Base-by-base conservation (phyloP, 2,888 invertebrate species). In the Polyploca ridens region DNA sequence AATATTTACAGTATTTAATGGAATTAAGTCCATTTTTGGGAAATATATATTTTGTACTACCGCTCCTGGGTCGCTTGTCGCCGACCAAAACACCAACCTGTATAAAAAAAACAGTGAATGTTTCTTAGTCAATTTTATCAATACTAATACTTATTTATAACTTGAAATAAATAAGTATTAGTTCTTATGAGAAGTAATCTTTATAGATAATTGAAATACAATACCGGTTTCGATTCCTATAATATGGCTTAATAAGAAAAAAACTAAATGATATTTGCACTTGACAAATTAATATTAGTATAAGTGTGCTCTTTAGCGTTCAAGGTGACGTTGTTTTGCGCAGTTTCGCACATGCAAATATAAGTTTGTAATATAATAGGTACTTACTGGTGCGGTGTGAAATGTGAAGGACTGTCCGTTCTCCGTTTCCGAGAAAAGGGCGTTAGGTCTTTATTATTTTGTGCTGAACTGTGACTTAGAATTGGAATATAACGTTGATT, bases 381-480 rank as follows among this genome's bases (percentile, higher is more conserved):
- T 46, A 46, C n/a, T n/a, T 46, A 46, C n/a, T 38, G 14, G n/a
- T 11, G 2, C 19, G 11, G 61, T 27, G 27, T 61, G 41, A 27
- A 61, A 61, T 61, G 41, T 61, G 61, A 61, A 61, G 61, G 61
- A 19, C 41, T 19, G 19, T 5, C 46, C 46, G 61, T 44, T 61
- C 41, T 16, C 60, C 5, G 61, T 44, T 61, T 61, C 61, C 61
- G 11, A 61, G 61, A 41, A 61, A 61, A 61, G 61, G 61, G 61
- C 13, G 41, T 61, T 41, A 38, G 16, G 3, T 38, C 38, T 0
- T 38, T 41, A 8, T 58, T 63, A 46, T 44, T 16, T 57, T 57
- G 38, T 58, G 58, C 41, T 63, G 13, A 38, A 2, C 8, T 41
- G 41, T 41, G 63, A 13, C 16, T 33, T 8, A 3, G 35, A 19